phyloP scores from a whole-genome alignment of 2,797 vertebrate genomes.

The Cyprinodon diabolis region DNA sequence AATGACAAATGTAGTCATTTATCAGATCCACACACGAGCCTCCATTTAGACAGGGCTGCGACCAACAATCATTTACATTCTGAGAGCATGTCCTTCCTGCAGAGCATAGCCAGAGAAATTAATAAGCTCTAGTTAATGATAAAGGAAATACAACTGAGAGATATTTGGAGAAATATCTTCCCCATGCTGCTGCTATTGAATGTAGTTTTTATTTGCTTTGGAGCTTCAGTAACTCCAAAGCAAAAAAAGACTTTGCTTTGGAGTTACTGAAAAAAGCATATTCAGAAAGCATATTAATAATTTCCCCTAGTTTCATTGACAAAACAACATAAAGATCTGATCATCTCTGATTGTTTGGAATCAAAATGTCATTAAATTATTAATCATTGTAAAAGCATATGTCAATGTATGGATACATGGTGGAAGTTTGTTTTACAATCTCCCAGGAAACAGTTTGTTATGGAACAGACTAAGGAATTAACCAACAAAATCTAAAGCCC shows the following conservation, averaged over 20 bases:
- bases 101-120: conserved; percentile 41
- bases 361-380: conserved; percentile 43
- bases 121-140: conserved; percentile 40
- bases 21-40: conserved; percentile 79
- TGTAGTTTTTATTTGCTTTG: neutral
- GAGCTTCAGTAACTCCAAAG: neutral
- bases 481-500: conserved; percentile 62
- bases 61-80: conserved; percentile 75
- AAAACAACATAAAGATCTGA: conserved; percentile 27
- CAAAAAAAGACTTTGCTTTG: too few species aligned
- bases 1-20: conserved; percentile 83
- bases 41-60: conserved; percentile 81
- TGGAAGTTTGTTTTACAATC: conserved; percentile 40
- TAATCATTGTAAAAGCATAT: conserved; percentile 22
- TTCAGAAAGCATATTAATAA: conserved; percentile 17
- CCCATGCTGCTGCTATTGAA: conserved; percentile 4
- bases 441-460: conserved; percentile 48
- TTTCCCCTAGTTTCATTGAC: neutral
- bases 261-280: neutral
- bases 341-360: conserved; percentile 39
- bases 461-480: conserved; percentile 62
- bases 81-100: conserved; percentile 79
- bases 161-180: neutral
- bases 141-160: conserved; percentile 14
- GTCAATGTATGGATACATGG: conserved; percentile 36